phyloP scores from a whole-genome alignment of 2,888 invertebrate species.

The Sthenelais limicola region DNA sequence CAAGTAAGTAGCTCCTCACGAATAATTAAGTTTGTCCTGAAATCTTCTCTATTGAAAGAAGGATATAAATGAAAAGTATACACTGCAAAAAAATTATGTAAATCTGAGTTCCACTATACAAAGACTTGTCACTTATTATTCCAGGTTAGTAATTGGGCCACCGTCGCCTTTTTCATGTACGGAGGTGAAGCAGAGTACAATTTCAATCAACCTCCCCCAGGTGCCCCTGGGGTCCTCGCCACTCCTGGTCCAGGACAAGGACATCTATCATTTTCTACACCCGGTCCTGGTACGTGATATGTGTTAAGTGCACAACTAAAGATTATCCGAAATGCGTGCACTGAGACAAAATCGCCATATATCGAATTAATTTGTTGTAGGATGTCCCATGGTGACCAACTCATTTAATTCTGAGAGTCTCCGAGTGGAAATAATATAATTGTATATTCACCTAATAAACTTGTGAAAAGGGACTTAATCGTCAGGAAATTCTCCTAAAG shows the following conservation, averaged over 20 bases:
- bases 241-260: constrained; percentile 1
- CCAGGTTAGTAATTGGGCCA: constrained; percentile 86
- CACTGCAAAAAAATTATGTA: background rate
- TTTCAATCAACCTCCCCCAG: constrained; percentile 39
- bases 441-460: too few relatives aligned
- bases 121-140: constrained; percentile 22
- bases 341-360: too few relatives aligned
- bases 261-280: constrained; percentile 9
- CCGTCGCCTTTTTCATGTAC: constrained; percentile 91
- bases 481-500: too few relatives aligned
- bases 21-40: background rate
- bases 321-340: too few relatives aligned
- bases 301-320: too few relatives aligned
- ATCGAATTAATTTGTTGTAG: too few relatives aligned
- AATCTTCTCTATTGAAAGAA: background rate
- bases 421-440: too few relatives aligned
- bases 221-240: constrained; percentile 59
- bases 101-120: too few relatives aligned
- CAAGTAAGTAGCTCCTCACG: constrained; percentile 74
- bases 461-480: too few relatives aligned
- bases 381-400: too few relatives aligned
- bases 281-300: constrained; percentile 15
- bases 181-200: constrained; percentile 81
- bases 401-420: too few relatives aligned
- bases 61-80: background rate